Base-by-base conservation (phyloP, 1,140 invertebrate genomes). In the Megalopta genalis region DNA sequence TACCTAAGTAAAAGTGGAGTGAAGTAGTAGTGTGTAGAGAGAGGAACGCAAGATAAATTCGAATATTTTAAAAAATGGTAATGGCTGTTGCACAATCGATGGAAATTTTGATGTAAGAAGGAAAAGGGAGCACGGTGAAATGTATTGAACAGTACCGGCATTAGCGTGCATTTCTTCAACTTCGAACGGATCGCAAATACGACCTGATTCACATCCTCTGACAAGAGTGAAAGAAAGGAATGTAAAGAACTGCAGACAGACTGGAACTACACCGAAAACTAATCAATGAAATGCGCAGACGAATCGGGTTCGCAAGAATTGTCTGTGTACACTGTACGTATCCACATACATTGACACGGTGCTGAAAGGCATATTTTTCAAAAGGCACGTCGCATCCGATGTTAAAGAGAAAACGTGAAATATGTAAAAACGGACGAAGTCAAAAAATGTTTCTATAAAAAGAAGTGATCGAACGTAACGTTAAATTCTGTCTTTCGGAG, bases 121-220 rank as follows among this genome's bases (percentile, higher is more conserved):
- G 69, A 85, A 82, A 78, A 79, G 80, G 62, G 76, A 79, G 74
- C 71, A 80, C 63, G 57, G 80, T 86, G 83, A 86, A 86, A 86
- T 77, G 84, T 72, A 57, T 79, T 39, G 27, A 32, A 71, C 80
- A 65, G 46, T 70, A 65, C 72, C 75, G 84, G 74, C 65, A 79
- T 77, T 84, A 81, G 39, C 73, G 83, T 80, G 67, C 84, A 46
- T 52, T 62, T 57, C 73, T 84, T 59, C 70, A 77, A 87, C 73
- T 81, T 59, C 70, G 77, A 87, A 69, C 85, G 74, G 83, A 75
- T 82, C 77, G 63, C 77, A 46, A 52, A 46, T 75, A 59, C 66
- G 66, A 67, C 67, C 77, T 76, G 72, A 66, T 69, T 27, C 64
- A 9, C 18, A 7, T 64, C 37, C 46, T 60, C 46, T 39, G 39